These are phyloP conservation scores for Dicrurus megarhynchus DNA, from an alignment of 2,113 vertebrate genomes.

Conservation along the genomic window DNA sequence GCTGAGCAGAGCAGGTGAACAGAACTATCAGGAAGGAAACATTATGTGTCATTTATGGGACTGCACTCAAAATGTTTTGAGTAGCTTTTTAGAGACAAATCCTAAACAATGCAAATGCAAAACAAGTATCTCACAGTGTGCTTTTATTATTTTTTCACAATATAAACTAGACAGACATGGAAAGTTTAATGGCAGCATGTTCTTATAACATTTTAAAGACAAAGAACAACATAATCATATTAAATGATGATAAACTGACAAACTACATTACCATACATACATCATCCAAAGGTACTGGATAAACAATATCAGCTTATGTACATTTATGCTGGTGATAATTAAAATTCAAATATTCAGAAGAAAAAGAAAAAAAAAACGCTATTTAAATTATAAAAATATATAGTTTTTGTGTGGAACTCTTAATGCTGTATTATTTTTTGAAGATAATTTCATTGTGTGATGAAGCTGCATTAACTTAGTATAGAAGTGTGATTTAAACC, in stretches of 20 bases:
- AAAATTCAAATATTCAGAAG: conserved; percentile 60
- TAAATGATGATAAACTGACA: conserved; percentile 62
- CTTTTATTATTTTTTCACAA: conserved; percentile 72
- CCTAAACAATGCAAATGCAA: conserved; percentile 35
- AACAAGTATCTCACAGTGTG: conserved; percentile 57
- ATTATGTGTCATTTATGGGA: background rate
- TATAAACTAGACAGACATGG: conserved; percentile 64
- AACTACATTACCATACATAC: conserved; percentile 59
- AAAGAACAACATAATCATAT: conserved; percentile 62
- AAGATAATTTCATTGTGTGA: conserved; percentile 6
- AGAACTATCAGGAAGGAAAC: background rate
- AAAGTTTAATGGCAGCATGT: conserved; percentile 64
- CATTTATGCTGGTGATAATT: conserved; percentile 60
- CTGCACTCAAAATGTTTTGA: background rate
- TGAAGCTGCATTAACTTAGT: conserved; percentile 33
- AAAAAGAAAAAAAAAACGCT: conserved; percentile 40
- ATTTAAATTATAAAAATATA: conserved; percentile 71
- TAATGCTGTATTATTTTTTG: conserved; percentile 47
- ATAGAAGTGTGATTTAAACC: conserved; percentile 9
- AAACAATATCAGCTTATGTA: conserved; percentile 58
- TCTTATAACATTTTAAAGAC: conserved; percentile 60
- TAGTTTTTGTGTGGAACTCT: background rate
- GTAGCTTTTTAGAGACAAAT: background rate
- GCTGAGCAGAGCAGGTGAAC: background rate
- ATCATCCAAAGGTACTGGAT: conserved; percentile 55